Conservation (phyloP, 2,888 invertebrate species). For the Tachina grossa region DNA sequence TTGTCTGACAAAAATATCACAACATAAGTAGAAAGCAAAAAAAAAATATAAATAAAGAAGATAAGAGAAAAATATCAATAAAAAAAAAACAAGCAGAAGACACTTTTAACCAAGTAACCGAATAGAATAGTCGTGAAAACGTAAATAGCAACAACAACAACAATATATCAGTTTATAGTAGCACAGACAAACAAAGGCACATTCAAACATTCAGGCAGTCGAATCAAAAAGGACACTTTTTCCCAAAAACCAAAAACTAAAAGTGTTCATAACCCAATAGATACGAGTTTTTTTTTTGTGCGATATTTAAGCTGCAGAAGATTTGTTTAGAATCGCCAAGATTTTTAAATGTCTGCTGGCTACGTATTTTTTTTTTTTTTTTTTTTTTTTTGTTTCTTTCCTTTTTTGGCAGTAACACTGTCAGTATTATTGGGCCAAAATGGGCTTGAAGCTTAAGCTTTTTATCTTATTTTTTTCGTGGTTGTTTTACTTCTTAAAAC, state of each 20-base stretch:
- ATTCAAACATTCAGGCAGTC: constrained; percentile 3
- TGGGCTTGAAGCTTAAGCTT: constrained; percentile 46
- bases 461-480: background rate
- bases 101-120: constrained; percentile 70
- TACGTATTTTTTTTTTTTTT: background rate
- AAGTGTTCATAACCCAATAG: constrained; percentile 65
- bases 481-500: constrained; percentile 44
- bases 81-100: constrained; percentile 49
- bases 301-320: constrained; percentile 36
- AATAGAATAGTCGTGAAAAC: constrained; percentile 65
- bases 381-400: background rate
- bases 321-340: constrained; percentile 48
- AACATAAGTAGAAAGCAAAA: constrained; percentile 4
- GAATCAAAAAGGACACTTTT: constrained; percentile 64
- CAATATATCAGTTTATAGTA: constrained; percentile 15
- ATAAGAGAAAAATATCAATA: too few relatives aligned
- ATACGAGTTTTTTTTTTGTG: constrained; percentile 3
- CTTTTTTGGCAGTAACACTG: constrained; percentile 33
- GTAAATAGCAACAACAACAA: constrained; percentile 30
- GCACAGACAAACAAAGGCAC: constrained; percentile 13
- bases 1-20: constrained; percentile 67
- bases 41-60: background rate
- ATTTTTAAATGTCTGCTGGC: constrained; percentile 53
- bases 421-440: constrained; percentile 56
- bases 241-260: constrained; percentile 51